A percentile compares a stretch with the other conserved stretches of the same genome.
Conservation (phyloP, 92 coral and sea anemone genomes). For the Phenganax stokvisi region DNA sequence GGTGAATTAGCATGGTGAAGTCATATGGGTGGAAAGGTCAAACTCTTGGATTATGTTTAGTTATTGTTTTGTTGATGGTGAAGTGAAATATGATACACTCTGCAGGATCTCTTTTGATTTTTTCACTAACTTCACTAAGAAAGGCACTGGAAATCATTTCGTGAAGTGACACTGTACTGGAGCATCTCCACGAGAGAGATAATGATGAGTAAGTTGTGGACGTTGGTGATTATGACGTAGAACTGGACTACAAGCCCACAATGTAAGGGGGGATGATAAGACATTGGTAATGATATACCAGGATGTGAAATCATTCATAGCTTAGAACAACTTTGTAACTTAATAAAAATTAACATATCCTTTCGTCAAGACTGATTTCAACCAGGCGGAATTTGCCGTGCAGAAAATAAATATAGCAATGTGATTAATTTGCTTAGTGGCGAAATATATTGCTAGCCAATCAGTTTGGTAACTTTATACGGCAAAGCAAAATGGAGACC, state of each 20-base stretch:
- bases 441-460: not conserved
- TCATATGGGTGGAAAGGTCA: constrained; percentile 64
- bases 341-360: not conserved
- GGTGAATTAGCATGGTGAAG: not conserved
- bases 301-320: not conserved
- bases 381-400: not conserved
- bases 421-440: not conserved
- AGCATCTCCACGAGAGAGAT: constrained; percentile 46
- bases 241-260: constrained; percentile 71
- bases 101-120: constrained; percentile 49
- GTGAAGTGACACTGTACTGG: constrained; percentile 59
- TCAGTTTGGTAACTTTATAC: not conserved
- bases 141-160: constrained; percentile 68
- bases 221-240: constrained; percentile 68
- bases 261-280: constrained; percentile 57
- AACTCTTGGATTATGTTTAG: constrained; percentile 29
- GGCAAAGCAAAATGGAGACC: not conserved
- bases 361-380: not conserved
- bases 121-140: constrained; percentile 55
- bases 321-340: not conserved
- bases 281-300: constrained; percentile 20
- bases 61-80: constrained; percentile 52
- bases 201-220: constrained; percentile 69
- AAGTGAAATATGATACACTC: constrained; percentile 23
- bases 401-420: not conserved